phyloP scores from a whole-genome alignment of 2,797 vertebrate species.

The Tolypeutes matacus region DNA sequence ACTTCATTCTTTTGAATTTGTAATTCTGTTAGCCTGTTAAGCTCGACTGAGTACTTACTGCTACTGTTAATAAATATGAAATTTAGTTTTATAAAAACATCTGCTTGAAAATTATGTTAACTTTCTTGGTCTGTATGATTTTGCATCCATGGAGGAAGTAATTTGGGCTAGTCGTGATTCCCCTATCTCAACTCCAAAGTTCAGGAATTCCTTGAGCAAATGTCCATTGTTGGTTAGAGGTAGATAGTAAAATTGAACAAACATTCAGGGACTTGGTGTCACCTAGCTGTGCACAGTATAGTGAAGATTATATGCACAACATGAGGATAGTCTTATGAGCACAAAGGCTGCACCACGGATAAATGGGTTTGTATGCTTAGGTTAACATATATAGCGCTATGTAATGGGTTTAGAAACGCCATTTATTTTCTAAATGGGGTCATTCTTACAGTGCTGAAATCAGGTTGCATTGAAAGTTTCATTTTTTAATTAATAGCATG shows the following conservation, averaged over 20 bases:
- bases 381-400: not conserved
- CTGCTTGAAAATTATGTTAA: not conserved
- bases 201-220: not conserved
- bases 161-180: not conserved
- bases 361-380: not conserved
- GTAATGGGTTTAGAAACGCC: not conserved
- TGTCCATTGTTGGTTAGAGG: not conserved
- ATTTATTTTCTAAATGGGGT: not conserved
- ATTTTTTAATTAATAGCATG: not conserved
- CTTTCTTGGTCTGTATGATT: not conserved
- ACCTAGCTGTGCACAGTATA: not conserved
- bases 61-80: not conserved
- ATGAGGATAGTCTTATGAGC: not conserved
- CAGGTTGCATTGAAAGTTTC: not conserved
- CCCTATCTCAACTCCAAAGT: not conserved
- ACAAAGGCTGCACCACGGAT: not conserved
- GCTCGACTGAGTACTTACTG: not conserved
- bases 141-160: not conserved
- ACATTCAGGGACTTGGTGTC: not conserved
- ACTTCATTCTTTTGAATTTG: not conserved
- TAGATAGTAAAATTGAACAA: not conserved
- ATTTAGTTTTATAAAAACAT: not conserved
- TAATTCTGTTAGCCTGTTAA: not conserved
- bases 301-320: not conserved
- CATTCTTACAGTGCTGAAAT: not conserved